Conservation (phyloP, 2,888 invertebrate species). For the Eustalomyia histrio region DNA sequence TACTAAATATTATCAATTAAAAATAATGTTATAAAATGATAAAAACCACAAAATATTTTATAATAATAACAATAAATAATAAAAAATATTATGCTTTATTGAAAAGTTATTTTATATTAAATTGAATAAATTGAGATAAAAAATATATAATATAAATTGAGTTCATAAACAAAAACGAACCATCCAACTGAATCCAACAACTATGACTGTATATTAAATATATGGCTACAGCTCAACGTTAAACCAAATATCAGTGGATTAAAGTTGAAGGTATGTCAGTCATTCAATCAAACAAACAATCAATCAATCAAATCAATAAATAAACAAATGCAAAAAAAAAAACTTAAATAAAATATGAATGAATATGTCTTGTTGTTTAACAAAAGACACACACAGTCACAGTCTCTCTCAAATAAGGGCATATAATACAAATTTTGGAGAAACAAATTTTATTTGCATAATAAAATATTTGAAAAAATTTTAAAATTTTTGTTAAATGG, state of each 20-base stretch:
- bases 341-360: neutral
- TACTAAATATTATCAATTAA: too few relatives aligned
- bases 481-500: too few relatives aligned
- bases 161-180: neutral
- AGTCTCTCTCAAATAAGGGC: too few relatives aligned
- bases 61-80: too few relatives aligned
- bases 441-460: too few relatives aligned
- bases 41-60: neutral
- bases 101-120: neutral
- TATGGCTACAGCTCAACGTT: constrained; percentile 6
- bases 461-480: too few relatives aligned
- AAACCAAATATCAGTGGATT: constrained; percentile 50
- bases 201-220: neutral
- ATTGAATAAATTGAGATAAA: neutral
- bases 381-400: neutral
- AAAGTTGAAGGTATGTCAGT: constrained; percentile 55
- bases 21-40: too few relatives aligned
- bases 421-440: too few relatives aligned
- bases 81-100: neutral
- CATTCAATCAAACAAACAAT: neutral
- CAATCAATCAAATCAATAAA: constrained; percentile 1
- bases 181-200: neutral
- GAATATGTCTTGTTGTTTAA: neutral
- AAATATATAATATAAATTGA: neutral
- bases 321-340: neutral